phyloP scores from a whole-genome alignment of 2,113 vertebrate species.

The Hypanus sabinus region DNA sequence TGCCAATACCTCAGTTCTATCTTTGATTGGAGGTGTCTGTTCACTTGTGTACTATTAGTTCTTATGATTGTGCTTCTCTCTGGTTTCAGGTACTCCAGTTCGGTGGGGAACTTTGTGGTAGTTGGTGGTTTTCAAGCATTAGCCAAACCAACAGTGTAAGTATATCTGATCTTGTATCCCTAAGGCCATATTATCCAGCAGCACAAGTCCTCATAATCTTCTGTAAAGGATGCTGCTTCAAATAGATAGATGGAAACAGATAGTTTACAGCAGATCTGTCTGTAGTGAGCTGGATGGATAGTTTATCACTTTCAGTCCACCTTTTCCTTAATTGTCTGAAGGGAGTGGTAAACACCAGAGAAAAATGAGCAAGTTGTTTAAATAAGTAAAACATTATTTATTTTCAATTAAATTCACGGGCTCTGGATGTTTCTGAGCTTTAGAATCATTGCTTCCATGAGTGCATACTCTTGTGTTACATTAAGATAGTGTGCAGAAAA shows the following conservation, averaged over 20 bases:
- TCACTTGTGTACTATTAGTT: neutral
- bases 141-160: conserved; percentile 86
- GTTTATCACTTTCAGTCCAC: neutral
- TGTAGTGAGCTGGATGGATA: neutral
- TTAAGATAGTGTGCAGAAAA: neutral
- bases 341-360: neutral
- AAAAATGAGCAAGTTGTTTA: neutral
- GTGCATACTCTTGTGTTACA: neutral
- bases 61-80: conserved; percentile 40
- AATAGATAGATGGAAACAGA: neutral
- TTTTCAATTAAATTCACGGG: neutral
- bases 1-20: neutral
- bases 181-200: neutral
- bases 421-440: neutral
- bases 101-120: conserved; percentile 76
- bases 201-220: neutral
- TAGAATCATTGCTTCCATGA: neutral
- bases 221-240: neutral
- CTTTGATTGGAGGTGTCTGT: neutral
- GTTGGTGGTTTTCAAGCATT: conserved; percentile 86
- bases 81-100: conserved; percentile 70
- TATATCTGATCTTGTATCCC: conserved; percentile 36
- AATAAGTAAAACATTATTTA: neutral
- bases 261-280: neutral
- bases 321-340: neutral